A percentile compares a stretch with the other conserved stretches of the same genome.
Evolutionary conservation across 2,797 vertebrate genomes (phyloP).

Genomic region (Peromyscus eremicus): DNA sequence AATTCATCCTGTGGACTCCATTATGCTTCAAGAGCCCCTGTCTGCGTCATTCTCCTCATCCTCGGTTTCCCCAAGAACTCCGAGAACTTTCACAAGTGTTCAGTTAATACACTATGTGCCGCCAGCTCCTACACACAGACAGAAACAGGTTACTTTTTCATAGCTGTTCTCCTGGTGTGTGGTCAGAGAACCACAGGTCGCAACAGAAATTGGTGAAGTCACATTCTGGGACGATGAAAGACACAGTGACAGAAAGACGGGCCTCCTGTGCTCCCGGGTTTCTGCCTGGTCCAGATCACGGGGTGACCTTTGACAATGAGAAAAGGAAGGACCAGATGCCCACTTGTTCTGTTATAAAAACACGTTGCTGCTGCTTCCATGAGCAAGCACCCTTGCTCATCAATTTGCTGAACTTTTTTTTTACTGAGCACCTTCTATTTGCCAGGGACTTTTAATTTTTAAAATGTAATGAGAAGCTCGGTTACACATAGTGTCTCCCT

Average conservation of each 20-base stretch:
- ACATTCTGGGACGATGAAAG: background rate
- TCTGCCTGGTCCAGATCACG: background rate
- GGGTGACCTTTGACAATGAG: background rate
- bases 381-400: too few species aligned
- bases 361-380: accelerated
- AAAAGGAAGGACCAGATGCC: background rate
- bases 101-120: background rate
- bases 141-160: background rate
- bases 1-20: background rate
- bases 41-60: background rate
- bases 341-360: background rate
- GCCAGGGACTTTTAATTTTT: conserved; percentile 53
- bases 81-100: conserved; percentile 73
- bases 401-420: background rate
- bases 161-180: background rate
- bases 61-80: conserved; percentile 51
- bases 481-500: background rate
- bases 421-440: background rate
- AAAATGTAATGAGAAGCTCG: background rate
- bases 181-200: background rate
- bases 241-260: background rate
- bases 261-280: background rate
- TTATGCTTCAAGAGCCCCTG: background rate
- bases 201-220: background rate
- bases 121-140: background rate